phyloP scores from a whole-genome alignment of 2,888 invertebrate genomes.

The Agonum fuliginosum region DNA sequence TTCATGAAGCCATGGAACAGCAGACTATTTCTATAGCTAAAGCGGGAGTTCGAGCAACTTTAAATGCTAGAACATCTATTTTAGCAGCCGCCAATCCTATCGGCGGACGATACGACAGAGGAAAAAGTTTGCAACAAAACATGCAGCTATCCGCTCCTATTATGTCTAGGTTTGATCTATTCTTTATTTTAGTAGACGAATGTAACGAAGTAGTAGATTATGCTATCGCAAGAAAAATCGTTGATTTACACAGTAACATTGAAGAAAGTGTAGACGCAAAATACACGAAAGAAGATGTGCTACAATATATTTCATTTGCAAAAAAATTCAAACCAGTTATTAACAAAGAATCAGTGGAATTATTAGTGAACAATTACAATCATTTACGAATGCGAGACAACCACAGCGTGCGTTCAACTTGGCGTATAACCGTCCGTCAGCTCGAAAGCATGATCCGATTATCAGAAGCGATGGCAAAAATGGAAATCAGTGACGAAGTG shows the following conservation, averaged over 20 bases:
- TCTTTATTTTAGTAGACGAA: constrained; percentile 98
- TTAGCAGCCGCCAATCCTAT: constrained; percentile 99
- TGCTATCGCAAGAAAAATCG: constrained; percentile 96
- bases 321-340: constrained; percentile 95
- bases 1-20: constrained; percentile 99
- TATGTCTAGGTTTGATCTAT: constrained; percentile 99
- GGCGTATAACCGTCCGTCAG: constrained; percentile 98
- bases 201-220: constrained; percentile 96
- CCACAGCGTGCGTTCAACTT: constrained; percentile 83
- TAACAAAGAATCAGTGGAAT: constrained; percentile 86
- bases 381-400: constrained; percentile 90
- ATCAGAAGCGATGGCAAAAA: constrained; percentile 96
- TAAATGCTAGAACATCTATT: constrained; percentile 98
- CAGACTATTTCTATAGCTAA: constrained; percentile 99
- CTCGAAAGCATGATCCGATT: constrained; percentile 96
- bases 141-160: constrained; percentile 95
- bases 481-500: constrained; percentile 95
- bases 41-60: constrained; percentile 96
- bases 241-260: constrained; percentile 93
- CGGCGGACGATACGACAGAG: constrained; percentile 96
- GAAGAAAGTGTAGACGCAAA: constrained; percentile 86
- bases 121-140: constrained; percentile 95
- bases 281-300: constrained; percentile 92
- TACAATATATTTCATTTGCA: constrained; percentile 97
- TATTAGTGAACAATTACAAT: constrained; percentile 92